Evolutionary conservation across 2,113 vertebrate species (phyloP).

Genomic region (Pterophyllum scalare): DNA sequence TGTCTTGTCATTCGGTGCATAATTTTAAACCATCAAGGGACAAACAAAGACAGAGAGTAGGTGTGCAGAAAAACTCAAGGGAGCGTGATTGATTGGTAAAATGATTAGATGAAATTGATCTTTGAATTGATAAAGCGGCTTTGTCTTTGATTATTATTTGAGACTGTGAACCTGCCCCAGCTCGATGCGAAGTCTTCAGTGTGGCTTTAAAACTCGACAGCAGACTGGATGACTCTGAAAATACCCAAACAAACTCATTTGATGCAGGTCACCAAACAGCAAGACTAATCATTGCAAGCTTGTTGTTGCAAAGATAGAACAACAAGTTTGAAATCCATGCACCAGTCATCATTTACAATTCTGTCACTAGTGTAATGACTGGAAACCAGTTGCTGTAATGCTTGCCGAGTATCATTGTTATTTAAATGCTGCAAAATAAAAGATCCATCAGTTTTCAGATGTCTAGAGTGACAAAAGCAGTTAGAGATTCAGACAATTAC

Average conservation of each 20-base stretch:
- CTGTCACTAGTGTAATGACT: conserved; percentile 3
- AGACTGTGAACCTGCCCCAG: conserved; percentile 33
- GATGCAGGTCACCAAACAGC: conserved; percentile 17
- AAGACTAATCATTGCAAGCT: neutral
- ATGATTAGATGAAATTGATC: conserved; percentile 50
- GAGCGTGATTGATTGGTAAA: conserved; percentile 34
- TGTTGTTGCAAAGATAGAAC: conserved; percentile 11
- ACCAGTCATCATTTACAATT: conserved; percentile 21
- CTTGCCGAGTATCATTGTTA: neutral
- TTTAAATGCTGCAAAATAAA: neutral
- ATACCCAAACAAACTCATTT: neutral
- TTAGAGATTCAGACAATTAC: neutral
- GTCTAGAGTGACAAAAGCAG: neutral
- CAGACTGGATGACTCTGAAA: neutral
- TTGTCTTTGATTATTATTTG: conserved; percentile 34
- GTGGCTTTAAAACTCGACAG: conserved; percentile 25
- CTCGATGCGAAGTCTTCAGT: conserved; percentile 18
- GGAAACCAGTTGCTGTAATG: neutral
- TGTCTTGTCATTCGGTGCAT: conserved; percentile 27
- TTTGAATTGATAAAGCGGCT: conserved; percentile 38
- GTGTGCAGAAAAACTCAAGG: conserved; percentile 4
- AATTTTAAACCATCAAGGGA: conserved; percentile 13
- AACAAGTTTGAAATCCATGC: neutral
- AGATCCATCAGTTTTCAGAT: neutral
- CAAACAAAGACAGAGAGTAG: conserved; percentile 13